phyloP scores from a whole-genome alignment of 2,797 vertebrate genomes.

The Lophotriccus pileatus region DNA sequence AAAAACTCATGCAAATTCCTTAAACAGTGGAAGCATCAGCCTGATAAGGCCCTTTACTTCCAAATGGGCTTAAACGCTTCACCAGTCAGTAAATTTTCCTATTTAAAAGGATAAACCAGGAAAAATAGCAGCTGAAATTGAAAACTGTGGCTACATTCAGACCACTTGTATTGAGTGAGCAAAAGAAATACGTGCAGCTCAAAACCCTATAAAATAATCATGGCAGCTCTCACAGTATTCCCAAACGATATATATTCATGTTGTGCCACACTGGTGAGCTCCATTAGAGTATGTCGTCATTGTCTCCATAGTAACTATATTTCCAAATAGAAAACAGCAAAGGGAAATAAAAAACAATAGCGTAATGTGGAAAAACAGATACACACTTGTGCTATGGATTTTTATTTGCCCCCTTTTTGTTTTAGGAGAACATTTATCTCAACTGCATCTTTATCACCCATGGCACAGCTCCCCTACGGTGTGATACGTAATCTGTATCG shows the following conservation, averaged over 20 bases:
- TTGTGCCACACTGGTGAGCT: not conserved
- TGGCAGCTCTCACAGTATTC: not conserved
- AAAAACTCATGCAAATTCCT: not conserved
- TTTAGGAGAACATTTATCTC: not conserved
- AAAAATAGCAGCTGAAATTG: not conserved
- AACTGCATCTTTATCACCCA: not conserved
- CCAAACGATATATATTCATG: not conserved
- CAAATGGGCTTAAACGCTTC: not conserved
- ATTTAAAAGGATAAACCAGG: not conserved
- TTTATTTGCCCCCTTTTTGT: not conserved
- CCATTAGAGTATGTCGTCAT: not conserved
- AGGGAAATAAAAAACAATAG: not conserved
- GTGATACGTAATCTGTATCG: too few relatives aligned
- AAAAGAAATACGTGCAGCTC: not conserved
- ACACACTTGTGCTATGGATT: not conserved
- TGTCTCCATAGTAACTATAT: slow-evolving; percentile 30
- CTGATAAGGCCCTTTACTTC: not conserved
- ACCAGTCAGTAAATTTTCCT: too few relatives aligned
- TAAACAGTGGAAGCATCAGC: not conserved
- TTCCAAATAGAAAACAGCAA: not conserved
- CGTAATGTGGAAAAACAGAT: slow-evolving; percentile 1
- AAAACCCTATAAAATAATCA: not conserved
- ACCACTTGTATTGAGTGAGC: rapidly evolving
- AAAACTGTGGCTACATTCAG: not conserved
- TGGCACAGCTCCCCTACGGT: not conserved